Conservation (phyloP, 2,888 invertebrate species). For the Cabera pusaria region DNA sequence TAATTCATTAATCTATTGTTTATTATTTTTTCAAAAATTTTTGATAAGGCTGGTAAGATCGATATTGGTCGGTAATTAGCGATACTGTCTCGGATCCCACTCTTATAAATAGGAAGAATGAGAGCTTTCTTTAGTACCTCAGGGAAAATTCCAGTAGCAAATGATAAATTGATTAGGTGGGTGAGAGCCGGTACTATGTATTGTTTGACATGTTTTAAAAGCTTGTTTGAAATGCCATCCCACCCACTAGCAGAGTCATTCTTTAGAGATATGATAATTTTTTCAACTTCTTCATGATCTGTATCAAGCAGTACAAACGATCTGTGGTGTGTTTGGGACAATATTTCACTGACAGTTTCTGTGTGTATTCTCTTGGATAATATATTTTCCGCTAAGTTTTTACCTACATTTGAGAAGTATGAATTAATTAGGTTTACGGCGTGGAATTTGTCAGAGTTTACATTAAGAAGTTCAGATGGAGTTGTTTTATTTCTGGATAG, state of each 20-base stretch:
- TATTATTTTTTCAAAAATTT: constrained; percentile 16
- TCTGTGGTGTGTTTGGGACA: background rate
- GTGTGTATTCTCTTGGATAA: too few relatives aligned
- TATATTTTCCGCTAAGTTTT: constrained; percentile 2
- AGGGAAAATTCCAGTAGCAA: constrained; percentile 14
- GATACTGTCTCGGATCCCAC: constrained; percentile 14
- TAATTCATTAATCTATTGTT: constrained; percentile 9
- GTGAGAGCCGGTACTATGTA: constrained; percentile 3
- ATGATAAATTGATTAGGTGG: constrained; percentile 7
- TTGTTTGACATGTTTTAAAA: constrained; percentile 6
- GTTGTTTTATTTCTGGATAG: background rate
- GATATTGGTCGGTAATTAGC: constrained; percentile 23
- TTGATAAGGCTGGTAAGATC: constrained; percentile 15
- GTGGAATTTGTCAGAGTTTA: background rate
- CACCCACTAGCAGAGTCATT: constrained; percentile 13
- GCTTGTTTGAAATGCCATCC: constrained; percentile 10
- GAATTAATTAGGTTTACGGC: constrained; percentile 8
- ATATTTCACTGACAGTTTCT: too few relatives aligned
- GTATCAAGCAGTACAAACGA: constrained; percentile 10
- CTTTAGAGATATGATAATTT: constrained; percentile 3
- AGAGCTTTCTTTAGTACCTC: constrained; percentile 11
- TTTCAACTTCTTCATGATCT: constrained; percentile 11
- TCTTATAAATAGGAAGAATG: constrained; percentile 15
- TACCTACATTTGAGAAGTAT: constrained; percentile 11
- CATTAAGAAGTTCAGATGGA: constrained; percentile 2